Base-by-base conservation (phyloP, 2,888 invertebrate genomes). In the Phyto melanocephala region DNA sequence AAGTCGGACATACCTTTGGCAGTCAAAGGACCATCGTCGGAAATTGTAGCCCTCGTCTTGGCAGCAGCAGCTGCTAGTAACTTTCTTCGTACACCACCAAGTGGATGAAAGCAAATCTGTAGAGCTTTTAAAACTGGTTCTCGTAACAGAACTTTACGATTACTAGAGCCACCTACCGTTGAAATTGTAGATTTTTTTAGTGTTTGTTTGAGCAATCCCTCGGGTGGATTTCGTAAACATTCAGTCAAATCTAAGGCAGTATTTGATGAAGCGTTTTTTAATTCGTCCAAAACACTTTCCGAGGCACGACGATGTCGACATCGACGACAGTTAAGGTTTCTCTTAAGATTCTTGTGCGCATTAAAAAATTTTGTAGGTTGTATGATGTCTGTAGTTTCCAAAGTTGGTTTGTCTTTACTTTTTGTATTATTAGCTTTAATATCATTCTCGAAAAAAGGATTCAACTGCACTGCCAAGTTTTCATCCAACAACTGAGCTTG, bases 271-370 rank as follows among this genome's bases (percentile, higher is more conserved):
- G 68, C 11, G 35, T 70, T 83, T 60, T 87, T 89, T 33, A 85
- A 86, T n/a, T 88, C 88, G 56, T 89, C 89, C 10, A 88, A 81
- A 45, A 86, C 85, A 72, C 88, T 89, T 52, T 89, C 90, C 0
- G 89, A 89, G 24, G 86, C 85, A 11, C 88, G 86, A 11, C 88
- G 86, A 22, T 86, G 79, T 40, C 87, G 86, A 17, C 85, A 86
- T 67, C 87, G 86, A n/a, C 87, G 86, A 45, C 86, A 85, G 8
- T 56, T 80, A 77, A 45, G 33, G 11, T 5, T 54, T 28, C 6
- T 28, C 6, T 3, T 3, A 28, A 22, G 42, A 2, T 20, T 20
- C 11, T 1, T 22, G 22, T 24, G 22, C 82, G 65, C 60, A 33
- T 11, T 47, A 40, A 28, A 56, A 40, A 13, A 62, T 74, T 15